Percentiles rank a stretch among this genome's conserved stretches.
Evolutionary conservation across 2,113 vertebrate species (phyloP).

Genomic region (Chauna torquata): DNA sequence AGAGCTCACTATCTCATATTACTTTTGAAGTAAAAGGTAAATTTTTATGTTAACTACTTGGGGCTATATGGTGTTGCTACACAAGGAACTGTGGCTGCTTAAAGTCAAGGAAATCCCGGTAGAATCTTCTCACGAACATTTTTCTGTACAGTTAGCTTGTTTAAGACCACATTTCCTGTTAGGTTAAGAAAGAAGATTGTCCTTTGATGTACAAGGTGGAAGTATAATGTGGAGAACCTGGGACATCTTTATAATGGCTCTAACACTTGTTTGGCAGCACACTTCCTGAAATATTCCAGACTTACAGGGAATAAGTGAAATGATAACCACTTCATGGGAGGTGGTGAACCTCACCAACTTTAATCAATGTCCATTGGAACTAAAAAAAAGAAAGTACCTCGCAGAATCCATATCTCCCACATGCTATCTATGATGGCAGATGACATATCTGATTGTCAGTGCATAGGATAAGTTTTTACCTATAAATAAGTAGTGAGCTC

Average conservation of each 20-base stretch:
- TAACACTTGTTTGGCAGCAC: background rate
- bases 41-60: background rate
- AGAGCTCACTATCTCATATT: background rate
- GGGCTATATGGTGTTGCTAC: rapidly evolving
- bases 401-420: background rate
- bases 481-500: background rate
- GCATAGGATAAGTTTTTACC: background rate
- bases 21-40: background rate
- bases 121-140: background rate
- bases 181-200: background rate
- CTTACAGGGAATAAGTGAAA: background rate
- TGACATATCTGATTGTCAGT: background rate
- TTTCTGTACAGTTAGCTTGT: background rate
- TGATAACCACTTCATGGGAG: background rate
- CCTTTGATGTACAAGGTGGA: background rate
- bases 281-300: background rate
- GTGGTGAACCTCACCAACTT: background rate
- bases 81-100: background rate
- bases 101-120: background rate
- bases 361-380: background rate
- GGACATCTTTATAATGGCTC: background rate
- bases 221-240: background rate
- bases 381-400: background rate
- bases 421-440: background rate
- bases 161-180: background rate